Conservation (phyloP, 2,888 invertebrate species). For the Coelogynopora nodosa region DNA sequence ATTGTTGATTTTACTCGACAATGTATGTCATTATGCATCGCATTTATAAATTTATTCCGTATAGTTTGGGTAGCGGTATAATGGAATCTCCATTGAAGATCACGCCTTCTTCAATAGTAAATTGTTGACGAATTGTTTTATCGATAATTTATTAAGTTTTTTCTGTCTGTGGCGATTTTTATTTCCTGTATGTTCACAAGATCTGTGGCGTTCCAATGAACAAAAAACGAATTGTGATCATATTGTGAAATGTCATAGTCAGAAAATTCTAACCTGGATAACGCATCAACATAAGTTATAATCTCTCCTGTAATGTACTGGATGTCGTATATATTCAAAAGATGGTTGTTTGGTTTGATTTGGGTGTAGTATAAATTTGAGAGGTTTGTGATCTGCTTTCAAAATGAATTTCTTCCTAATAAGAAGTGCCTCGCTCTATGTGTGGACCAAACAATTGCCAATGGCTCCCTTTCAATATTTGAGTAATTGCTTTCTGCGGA, state of each 20-base stretch:
- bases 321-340: conserved; percentile 41
- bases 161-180: neutral
- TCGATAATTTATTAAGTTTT: too few species aligned
- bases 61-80: conserved; percentile 24
- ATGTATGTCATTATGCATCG: conserved; percentile 22
- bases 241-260: neutral
- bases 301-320: conserved; percentile 34
- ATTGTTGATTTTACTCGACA: conserved; percentile 10
- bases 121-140: conserved; percentile 32
- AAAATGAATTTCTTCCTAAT: conserved; percentile 39
- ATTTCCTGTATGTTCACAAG: neutral
- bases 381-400: conserved; percentile 39
- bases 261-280: conserved; percentile 31
- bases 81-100: conserved; percentile 34
- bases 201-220: neutral
- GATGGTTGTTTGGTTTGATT: neutral
- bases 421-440: conserved; percentile 40
- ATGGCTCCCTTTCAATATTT: conserved; percentile 43
- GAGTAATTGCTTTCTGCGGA: conserved; percentile 36
- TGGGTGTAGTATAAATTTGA: conserved; percentile 33
- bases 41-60: neutral
- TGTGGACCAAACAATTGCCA: conserved; percentile 42
- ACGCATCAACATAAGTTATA: conserved; percentile 45
- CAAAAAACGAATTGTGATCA: neutral
- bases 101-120: conserved; percentile 34